Evolutionary conservation across 2,888 invertebrate genomes (phyloP), one percentile per base, ranked within the genome.

Genomic region (Melieria crassipennis): DNA sequence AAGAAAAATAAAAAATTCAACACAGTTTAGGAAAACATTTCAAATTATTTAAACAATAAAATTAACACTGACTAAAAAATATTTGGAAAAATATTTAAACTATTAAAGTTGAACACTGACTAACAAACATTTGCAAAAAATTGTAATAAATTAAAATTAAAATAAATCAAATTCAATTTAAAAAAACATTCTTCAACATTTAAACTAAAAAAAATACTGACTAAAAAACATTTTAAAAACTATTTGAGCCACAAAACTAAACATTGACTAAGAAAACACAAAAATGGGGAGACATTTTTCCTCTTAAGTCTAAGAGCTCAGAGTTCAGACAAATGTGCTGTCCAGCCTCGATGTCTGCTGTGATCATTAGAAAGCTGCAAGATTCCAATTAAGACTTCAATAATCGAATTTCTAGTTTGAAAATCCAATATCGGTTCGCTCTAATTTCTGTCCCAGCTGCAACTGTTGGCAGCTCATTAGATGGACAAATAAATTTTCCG

Each of bases 131-230:
- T 13, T 42, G n/a, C 46, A 42, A 57, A 13, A 16, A n/a, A 42
- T 50, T 5, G 42, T 42, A 10, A 30, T 52, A 42, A 42, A 16
- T n/a, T n/a, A n/a, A 64, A 42, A 52, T 7, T n/a, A 30, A 66
- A 67, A 50, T 67, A 60, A 13, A 7, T 60, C 52, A 52, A 60
- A 67, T 60, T 67, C 52, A 67, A 10, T 47, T 30, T 11, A 57
- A 48, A 4, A 30, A 47, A 11, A 13, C 5, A 42, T 43, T 42
- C 10, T 13, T 7, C 42, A 42, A 50, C 11, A 43, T 11, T 60
- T 30, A 11, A 47, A 65, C 4, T 45, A 56, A 16, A 69, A n/a
- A 45, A 58, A 30, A 30, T 3, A 30, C 30, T 30, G 30, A 30
- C 3, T 30, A 30, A 30, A 30, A 30, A 30, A 30, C 5, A 10